Evolutionary conservation across 2,797 vertebrate species (phyloP).

Genomic region (Rhynchotus rufescens): DNA sequence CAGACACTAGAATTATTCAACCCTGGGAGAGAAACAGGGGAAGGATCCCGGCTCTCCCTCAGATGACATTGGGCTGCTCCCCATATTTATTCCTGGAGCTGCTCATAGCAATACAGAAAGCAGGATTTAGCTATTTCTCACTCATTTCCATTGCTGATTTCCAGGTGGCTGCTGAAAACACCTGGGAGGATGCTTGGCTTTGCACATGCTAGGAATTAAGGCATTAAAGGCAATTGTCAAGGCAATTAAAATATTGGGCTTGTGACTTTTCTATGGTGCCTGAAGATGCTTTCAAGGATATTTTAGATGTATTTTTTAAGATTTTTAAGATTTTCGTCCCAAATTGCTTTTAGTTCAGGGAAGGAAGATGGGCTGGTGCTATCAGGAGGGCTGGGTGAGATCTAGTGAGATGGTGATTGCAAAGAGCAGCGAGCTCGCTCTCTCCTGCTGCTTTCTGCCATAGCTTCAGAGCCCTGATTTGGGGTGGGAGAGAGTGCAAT

Average conservation of each 20-base stretch:
- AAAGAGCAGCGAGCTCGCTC: not conserved
- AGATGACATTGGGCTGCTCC: not conserved
- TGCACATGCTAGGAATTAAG: not conserved
- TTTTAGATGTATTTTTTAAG: not conserved
- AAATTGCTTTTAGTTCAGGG: not conserved
- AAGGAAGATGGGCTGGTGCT: not conserved
- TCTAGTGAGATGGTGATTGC: not conserved
- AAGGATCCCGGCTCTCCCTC: not conserved
- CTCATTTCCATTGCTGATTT: constrained; percentile 42
- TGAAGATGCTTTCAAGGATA: not conserved
- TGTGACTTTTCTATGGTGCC: not conserved
- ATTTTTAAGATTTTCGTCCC: not conserved
- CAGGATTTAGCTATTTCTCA: not conserved
- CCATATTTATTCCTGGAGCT: not conserved
- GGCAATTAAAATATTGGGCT: not conserved
- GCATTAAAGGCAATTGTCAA: constrained; percentile 23
- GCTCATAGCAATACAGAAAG: not conserved
- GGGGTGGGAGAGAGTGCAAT: not conserved
- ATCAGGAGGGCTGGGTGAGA: rapidly evolving
- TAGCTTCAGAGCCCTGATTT: not conserved
- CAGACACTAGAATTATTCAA: not conserved
- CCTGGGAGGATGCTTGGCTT: constrained; percentile 10
- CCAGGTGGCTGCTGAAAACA: constrained; percentile 8
- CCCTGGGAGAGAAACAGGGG: not conserved
- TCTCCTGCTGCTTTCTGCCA: not conserved